These are phyloP conservation scores for Drosophila kanapiae DNA, from an alignment of 1,140 invertebrate species.

Conservation along the genomic window DNA sequence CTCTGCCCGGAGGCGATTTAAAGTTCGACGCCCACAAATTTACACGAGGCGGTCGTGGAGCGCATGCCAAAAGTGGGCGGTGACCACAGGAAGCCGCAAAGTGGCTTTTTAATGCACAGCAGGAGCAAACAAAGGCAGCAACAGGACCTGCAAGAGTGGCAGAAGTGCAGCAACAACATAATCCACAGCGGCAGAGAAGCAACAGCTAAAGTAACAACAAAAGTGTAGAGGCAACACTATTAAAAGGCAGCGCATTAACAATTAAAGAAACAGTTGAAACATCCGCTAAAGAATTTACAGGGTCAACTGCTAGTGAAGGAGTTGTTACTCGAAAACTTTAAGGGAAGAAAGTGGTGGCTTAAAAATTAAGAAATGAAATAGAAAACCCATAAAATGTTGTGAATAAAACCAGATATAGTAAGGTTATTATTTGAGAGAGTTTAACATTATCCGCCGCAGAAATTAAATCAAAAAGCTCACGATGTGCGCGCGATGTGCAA, in stretches of 20 bases:
- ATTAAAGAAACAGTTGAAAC: constrained; percentile 19
- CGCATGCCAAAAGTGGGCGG: constrained; percentile 64
- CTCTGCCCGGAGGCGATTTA: constrained; percentile 50
- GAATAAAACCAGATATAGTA: not conserved
- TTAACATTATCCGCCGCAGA: constrained; percentile 6
- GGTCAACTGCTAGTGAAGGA: too few relatives aligned
- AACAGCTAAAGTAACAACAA: constrained; percentile 31
- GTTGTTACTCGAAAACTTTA: too few relatives aligned
- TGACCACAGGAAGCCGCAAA: constrained; percentile 80
- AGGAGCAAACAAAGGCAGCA: constrained; percentile 46
- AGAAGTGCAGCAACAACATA: constrained; percentile 11
- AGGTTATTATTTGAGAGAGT: not conserved
- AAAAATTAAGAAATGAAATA: not conserved
- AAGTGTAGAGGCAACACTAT: constrained; percentile 13
- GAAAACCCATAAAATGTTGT: not conserved
- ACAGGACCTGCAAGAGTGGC: constrained; percentile 15
- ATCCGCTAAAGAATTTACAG: not conserved
- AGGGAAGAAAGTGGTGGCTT: not conserved
- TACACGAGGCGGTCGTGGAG: constrained; percentile 37
- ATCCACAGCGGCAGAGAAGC: constrained; percentile 24
- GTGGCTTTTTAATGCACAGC: constrained; percentile 82
- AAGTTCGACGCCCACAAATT: constrained; percentile 71
- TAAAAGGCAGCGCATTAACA: constrained; percentile 8
- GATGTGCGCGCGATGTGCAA: constrained; percentile 46
- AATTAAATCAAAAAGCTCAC: not conserved